phyloP scores from a whole-genome alignment of 2,888 invertebrate genomes.

The Exephanes ischioxanthus region DNA sequence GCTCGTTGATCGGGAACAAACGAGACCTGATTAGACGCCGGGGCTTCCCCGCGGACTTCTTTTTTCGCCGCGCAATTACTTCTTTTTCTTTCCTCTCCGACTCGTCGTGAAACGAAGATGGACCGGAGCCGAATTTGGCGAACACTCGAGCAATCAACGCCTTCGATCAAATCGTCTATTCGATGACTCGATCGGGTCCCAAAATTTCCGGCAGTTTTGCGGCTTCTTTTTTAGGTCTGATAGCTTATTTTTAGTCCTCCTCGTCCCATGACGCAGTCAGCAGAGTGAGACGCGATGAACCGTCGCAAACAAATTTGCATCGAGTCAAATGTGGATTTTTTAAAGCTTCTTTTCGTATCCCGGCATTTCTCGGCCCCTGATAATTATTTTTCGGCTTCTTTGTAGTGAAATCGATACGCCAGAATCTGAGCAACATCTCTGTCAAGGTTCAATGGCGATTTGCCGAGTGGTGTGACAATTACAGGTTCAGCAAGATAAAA shows the following conservation, averaged over 20 bases:
- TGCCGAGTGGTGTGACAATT: neutral
- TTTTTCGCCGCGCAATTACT: neutral
- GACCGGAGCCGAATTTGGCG: neutral
- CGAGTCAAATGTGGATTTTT: too few species aligned
- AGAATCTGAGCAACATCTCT: neutral
- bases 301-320: too few species aligned
- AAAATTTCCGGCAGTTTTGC: neutral
- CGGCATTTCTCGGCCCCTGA: too few species aligned
- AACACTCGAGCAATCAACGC: neutral
- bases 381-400: neutral
- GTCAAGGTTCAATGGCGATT: neutral
- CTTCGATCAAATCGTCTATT: neutral
- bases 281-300: too few species aligned
- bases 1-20: slow-evolving; percentile 72
- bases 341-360: too few species aligned
- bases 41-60: slow-evolving; percentile 26
- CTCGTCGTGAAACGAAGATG: neutral
- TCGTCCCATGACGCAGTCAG: too few species aligned
- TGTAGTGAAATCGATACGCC: neutral
- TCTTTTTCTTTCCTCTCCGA: neutral
- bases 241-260: too few species aligned
- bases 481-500: neutral
- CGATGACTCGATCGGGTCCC: neutral
- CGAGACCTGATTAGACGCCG: slow-evolving; percentile 72
- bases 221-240: neutral